Percentiles rank a stretch among this genome's conserved stretches.
phyloP scores from a whole-genome alignment of 2,113 vertebrate species.

The Chaetura pelagica region DNA sequence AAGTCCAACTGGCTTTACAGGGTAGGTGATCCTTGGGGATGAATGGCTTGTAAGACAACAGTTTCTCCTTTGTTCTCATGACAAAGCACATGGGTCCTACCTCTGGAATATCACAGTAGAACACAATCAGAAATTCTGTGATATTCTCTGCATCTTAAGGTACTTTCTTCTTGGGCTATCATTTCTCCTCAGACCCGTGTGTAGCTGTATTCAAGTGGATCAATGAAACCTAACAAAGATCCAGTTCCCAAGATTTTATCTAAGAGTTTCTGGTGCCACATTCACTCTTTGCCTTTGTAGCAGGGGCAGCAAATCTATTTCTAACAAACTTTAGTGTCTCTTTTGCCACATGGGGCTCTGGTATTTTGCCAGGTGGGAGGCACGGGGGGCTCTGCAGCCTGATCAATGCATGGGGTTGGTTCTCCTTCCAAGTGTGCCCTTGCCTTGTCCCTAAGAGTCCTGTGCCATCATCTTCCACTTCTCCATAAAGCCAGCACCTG shows the following conservation, averaged over 20 bases:
- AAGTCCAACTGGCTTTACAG: rapidly evolving
- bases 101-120: not conserved
- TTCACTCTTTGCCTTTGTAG: not conserved
- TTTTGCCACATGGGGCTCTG: not conserved
- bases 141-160: not conserved
- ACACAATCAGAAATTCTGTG: not conserved
- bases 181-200: rapidly evolving
- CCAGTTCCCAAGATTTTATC: not conserved
- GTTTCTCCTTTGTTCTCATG: not conserved
- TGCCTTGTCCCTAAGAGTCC: not conserved
- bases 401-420: rapidly evolving
- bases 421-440: not conserved
- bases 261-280: rapidly evolving
- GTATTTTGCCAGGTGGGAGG: not conserved
- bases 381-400: not conserved
- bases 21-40: not conserved
- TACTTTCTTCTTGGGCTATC: not conserved
- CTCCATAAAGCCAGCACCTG: not conserved
- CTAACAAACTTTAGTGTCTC: not conserved
- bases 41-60: not conserved
- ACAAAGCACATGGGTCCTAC: not conserved
- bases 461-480: rapidly evolving
- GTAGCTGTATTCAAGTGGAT: not conserved
- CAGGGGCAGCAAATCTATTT: rapidly evolving
- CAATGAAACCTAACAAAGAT: not conserved